These are phyloP conservation scores for Nipponacmea schrenckii DNA, from an alignment of 2,888 invertebrate genomes.

Conservation along the genomic window DNA sequence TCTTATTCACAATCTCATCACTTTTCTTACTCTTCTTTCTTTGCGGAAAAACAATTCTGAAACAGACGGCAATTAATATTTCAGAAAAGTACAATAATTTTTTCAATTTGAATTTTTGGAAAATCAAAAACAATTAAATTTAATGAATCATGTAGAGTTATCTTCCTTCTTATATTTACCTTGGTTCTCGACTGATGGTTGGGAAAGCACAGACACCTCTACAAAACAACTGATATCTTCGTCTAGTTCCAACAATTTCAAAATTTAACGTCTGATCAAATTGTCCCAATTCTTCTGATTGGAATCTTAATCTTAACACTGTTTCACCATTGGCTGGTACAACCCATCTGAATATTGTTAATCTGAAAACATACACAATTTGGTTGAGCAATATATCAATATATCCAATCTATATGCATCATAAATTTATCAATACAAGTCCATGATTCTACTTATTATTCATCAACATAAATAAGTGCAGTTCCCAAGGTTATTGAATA, in stretches of 20 bases:
- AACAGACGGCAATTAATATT: conserved; percentile 16
- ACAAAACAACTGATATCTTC: conserved; percentile 67
- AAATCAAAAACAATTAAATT: too few species aligned
- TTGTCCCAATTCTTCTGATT: conserved; percentile 67
- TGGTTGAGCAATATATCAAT: not conserved
- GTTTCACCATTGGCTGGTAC: conserved; percentile 65
- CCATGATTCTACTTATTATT: too few species aligned
- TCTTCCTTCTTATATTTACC: conserved; percentile 38
- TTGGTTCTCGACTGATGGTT: conserved; percentile 67
- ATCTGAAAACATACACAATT: conserved; percentile 39
- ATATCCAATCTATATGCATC: too few species aligned
- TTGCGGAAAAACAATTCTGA: conserved; percentile 66
- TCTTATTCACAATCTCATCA: conserved; percentile 67
- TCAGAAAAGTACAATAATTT: too few species aligned
- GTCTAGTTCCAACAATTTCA: conserved; percentile 66
- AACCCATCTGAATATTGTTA: conserved; percentile 66
- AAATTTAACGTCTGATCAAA: conserved; percentile 69
- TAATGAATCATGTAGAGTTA: too few species aligned
- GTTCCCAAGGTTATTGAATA: too few species aligned
- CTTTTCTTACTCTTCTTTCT: conserved; percentile 63
- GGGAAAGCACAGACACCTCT: conserved; percentile 69
- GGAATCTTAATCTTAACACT: conserved; percentile 62
- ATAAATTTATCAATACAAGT: too few species aligned
- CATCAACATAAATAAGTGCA: too few species aligned
- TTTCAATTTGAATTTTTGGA: too few species aligned